phyloP scores from a whole-genome alignment of 2,888 invertebrate species.

The Leptinotarsa tumamoca region DNA sequence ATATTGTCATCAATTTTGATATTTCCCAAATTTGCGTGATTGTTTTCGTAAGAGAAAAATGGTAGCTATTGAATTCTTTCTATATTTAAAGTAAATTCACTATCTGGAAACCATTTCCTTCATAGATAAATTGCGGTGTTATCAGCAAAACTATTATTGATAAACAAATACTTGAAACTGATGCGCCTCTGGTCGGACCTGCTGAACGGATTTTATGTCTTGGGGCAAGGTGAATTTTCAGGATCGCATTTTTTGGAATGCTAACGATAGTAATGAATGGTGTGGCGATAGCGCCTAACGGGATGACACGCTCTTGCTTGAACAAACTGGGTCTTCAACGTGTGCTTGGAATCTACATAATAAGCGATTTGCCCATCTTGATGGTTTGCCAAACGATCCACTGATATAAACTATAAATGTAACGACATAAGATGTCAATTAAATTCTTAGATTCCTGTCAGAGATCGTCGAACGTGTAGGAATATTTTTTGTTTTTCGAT shows the following conservation, averaged over 20 bases:
- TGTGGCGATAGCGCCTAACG: constrained; percentile 19
- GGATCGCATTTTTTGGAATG: constrained; percentile 35
- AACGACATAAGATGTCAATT: not conserved
- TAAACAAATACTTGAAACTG: not conserved
- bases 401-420: not conserved
- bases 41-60: no score
- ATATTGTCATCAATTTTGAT: no score
- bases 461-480: no score
- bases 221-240: constrained; percentile 75
- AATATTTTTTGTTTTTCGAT: no score
- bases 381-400: not conserved
- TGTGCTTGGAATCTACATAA: constrained; percentile 11
- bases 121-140: no score
- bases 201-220: constrained; percentile 32
- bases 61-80: no score
- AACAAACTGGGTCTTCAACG: constrained; percentile 15
- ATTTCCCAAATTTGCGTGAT: no score
- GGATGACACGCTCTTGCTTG: not conserved
- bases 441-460: no score
- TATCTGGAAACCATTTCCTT: no score
- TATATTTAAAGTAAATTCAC: no score
- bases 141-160: not conserved
- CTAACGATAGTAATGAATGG: constrained; percentile 15
- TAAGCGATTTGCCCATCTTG: constrained; percentile 5
- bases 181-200: not conserved